A percentile compares a stretch with the other conserved stretches of the same genome.
These are phyloP conservation scores for Bombus breviceps DNA, from an alignment of 1,140 invertebrate species.

Conservation along the genomic window DNA sequence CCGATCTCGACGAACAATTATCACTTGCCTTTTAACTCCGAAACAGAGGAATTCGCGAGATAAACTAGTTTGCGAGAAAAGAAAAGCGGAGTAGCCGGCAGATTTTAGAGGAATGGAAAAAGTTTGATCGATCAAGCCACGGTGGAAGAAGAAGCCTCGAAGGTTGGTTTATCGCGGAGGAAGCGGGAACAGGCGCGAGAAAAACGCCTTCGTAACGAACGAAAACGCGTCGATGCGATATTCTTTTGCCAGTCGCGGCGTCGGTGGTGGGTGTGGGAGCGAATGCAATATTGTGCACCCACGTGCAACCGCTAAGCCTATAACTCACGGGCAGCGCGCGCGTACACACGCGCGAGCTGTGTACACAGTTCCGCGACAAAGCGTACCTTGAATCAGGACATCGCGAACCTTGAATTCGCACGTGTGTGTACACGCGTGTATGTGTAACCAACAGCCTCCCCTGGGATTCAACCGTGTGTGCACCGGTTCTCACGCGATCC, in stretches of 20 bases:
- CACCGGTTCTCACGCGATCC: constrained; percentile 48
- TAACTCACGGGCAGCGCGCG: constrained; percentile 53
- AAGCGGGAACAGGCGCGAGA: neutral
- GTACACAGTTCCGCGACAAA: neutral
- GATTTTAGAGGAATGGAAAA: neutral
- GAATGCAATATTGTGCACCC: constrained; percentile 66
- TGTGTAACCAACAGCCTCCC: neutral
- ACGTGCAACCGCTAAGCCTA: constrained; percentile 61
- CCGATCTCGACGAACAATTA: too few species aligned
- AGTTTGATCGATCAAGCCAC: neutral
- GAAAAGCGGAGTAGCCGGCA: fast-evolving
- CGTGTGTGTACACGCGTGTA: neutral
- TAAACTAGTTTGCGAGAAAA: fast-evolving
- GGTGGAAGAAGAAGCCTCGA: too few species aligned
- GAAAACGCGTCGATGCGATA: constrained; percentile 42
- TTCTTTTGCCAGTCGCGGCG: neutral
- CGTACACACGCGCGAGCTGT: neutral
- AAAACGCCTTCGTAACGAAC: constrained; percentile 17
- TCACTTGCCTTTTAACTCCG: fast-evolving
- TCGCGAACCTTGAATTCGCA: constrained; percentile 41
- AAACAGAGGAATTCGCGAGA: too few species aligned
- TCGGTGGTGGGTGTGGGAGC: constrained; percentile 67
- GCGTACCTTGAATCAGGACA: constrained; percentile 22
- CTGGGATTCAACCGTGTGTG: neutral
- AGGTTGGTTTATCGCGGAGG: neutral